phyloP scores from a whole-genome alignment of 2,113 vertebrate genomes.

The Clupea harengus region DNA sequence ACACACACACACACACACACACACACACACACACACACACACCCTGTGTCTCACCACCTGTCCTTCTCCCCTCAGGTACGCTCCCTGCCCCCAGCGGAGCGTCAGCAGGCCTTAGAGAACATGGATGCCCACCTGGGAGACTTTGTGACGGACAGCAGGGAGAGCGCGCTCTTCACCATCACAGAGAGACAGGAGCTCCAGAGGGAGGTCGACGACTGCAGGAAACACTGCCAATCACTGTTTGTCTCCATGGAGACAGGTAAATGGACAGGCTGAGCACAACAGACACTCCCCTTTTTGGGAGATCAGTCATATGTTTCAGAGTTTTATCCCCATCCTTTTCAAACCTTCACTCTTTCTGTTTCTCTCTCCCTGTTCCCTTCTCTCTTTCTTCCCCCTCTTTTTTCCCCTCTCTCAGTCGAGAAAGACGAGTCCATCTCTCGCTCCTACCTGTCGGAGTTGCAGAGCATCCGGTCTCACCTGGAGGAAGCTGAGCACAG shows the following conservation, averaged over 20 bases:
- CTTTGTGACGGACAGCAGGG: slow-evolving; percentile 87
- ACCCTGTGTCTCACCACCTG: neutral
- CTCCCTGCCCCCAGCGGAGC: slow-evolving; percentile 74
- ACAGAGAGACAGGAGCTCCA: slow-evolving; percentile 81
- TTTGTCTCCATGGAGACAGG: slow-evolving; percentile 88
- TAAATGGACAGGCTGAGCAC: slow-evolving; percentile 48
- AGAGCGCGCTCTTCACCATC: slow-evolving; percentile 83
- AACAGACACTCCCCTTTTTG: neutral
- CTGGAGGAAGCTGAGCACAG: slow-evolving; percentile 85
- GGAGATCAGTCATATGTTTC: neutral
- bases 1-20: neutral
- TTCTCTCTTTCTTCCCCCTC: neutral
- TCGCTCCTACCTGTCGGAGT: slow-evolving; percentile 83
- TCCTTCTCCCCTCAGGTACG: slow-evolving; percentile 71
- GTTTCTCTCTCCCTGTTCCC: neutral
- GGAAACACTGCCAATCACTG: slow-evolving; percentile 81
- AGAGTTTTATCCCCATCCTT: neutral
- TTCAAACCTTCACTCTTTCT: neutral
- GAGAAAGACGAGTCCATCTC: slow-evolving; percentile 90
- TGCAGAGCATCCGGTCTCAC: slow-evolving; percentile 80
- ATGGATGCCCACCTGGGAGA: slow-evolving; percentile 84
- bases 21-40: slow-evolving; percentile 1
- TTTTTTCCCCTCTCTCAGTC: slow-evolving; percentile 64
- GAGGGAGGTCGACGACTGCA: slow-evolving; percentile 81
- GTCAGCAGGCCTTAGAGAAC: slow-evolving; percentile 80